phyloP scores from a whole-genome alignment of 1,140 invertebrate genomes.

The Coenobita brevimanus region DNA sequence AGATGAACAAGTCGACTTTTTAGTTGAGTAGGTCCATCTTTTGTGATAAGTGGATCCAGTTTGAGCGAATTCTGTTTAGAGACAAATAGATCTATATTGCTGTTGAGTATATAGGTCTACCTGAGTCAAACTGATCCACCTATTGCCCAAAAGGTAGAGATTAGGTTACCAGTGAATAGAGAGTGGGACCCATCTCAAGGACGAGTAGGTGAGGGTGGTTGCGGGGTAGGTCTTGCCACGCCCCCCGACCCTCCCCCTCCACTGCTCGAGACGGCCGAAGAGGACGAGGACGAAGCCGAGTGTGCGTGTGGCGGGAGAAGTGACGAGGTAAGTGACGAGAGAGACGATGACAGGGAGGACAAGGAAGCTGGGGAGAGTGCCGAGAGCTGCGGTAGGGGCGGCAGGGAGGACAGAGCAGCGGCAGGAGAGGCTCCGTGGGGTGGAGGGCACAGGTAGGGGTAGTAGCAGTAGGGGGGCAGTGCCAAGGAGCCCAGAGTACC shows the following conservation, averaged over 20 bases:
- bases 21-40: too few relatives aligned
- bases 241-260: conserved; percentile 14
- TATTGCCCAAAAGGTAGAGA: too few relatives aligned
- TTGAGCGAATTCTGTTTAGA: too few relatives aligned
- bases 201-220: conserved; percentile 34
- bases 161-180: too few relatives aligned
- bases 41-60: too few relatives aligned
- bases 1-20: too few relatives aligned
- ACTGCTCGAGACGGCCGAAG: conserved; percentile 25
- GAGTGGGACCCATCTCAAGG: conserved; percentile 21
- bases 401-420: conserved; percentile 8
- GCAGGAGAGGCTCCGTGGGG: conserved; percentile 17
- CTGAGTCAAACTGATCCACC: too few relatives aligned
- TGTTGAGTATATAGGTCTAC: too few relatives aligned
- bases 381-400: conserved; percentile 34
- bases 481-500: conserved; percentile 36
- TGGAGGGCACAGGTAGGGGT: conserved; percentile 58
- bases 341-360: conserved; percentile 41
- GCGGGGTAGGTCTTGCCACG: background rate
- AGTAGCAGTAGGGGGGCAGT: conserved; percentile 57
- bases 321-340: conserved; percentile 47
- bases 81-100: too few relatives aligned
- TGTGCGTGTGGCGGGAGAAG: conserved; percentile 47
- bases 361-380: conserved; percentile 37
- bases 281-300: conserved; percentile 42